phyloP scores from a whole-genome alignment of 2,113 vertebrate genomes.

The Myrmophylax atrothorax region DNA sequence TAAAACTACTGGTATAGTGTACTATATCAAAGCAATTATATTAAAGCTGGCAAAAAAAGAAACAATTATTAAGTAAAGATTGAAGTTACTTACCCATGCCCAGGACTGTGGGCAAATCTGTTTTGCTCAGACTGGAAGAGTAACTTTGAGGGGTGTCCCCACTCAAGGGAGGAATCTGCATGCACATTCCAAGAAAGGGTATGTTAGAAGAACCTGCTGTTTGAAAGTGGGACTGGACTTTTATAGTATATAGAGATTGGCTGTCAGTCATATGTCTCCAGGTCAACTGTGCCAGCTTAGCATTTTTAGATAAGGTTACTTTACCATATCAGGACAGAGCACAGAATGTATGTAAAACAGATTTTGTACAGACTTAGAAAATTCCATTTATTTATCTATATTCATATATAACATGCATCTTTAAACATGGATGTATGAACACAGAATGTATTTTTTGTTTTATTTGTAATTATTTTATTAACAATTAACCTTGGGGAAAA shows the following conservation, averaged over 20 bases:
- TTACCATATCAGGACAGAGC: background rate
- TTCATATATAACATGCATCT: background rate
- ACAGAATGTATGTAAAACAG: background rate
- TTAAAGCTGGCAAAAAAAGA: background rate
- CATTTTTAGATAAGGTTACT: background rate
- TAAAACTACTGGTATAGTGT: background rate
- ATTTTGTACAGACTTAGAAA: background rate
- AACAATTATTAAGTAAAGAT: background rate
- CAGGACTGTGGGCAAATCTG: background rate
- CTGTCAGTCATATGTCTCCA: background rate
- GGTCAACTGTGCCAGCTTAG: background rate
- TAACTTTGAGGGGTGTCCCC: background rate
- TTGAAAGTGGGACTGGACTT: background rate
- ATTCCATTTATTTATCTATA: background rate
- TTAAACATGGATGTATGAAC: background rate
- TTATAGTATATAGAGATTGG: background rate
- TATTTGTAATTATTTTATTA: background rate
- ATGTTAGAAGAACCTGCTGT: background rate
- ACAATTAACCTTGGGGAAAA: accelerated
- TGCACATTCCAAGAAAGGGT: background rate
- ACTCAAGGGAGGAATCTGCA: background rate
- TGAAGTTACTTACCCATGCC: background rate
- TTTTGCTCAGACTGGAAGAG: background rate
- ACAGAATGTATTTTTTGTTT: background rate
- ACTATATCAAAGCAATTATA: background rate